Conservation (phyloP, 2,888 invertebrate species). For the Thereva nobilitata region DNA sequence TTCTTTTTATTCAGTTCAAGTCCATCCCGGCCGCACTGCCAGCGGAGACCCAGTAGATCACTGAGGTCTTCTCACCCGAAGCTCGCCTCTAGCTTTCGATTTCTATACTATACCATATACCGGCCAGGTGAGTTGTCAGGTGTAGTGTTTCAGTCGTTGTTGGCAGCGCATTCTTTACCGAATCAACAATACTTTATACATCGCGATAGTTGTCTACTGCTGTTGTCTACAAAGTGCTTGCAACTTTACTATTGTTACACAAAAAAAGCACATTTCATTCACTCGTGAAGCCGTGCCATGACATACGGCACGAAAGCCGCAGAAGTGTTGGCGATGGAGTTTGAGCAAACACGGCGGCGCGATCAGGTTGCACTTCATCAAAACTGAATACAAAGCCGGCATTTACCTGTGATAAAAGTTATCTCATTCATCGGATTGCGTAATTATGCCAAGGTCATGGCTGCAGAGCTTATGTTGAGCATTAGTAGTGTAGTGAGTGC, state of each 20-base stretch:
- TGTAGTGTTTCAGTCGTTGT: constrained; percentile 8
- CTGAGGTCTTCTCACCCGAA: no score
- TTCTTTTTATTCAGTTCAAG: no score
- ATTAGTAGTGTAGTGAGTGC: constrained; percentile 19
- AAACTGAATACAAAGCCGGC: constrained; percentile 26
- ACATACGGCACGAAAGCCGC: no score
- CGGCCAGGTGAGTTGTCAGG: not conserved
- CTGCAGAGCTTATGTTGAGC: constrained; percentile 31
- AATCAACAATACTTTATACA: not conserved
- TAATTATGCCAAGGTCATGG: constrained; percentile 44
- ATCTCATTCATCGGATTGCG: constrained; percentile 40
- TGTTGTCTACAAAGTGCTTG: not conserved
- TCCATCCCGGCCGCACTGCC: no score
- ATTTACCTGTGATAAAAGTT: constrained; percentile 19
- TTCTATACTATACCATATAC: no score
- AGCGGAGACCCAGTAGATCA: no score
- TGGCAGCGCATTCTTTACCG: constrained; percentile 7
- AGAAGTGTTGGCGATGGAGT: no score
- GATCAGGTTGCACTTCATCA: constrained; percentile 20
- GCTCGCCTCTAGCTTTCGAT: no score
- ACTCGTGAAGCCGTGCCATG: no score
- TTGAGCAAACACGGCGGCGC: not conserved
- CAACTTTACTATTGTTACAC: no score
- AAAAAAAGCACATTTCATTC: no score
- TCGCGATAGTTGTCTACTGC: not conserved